Conservation (phyloP, 2,888 invertebrate species). For the Hanleya hanleyi region DNA sequence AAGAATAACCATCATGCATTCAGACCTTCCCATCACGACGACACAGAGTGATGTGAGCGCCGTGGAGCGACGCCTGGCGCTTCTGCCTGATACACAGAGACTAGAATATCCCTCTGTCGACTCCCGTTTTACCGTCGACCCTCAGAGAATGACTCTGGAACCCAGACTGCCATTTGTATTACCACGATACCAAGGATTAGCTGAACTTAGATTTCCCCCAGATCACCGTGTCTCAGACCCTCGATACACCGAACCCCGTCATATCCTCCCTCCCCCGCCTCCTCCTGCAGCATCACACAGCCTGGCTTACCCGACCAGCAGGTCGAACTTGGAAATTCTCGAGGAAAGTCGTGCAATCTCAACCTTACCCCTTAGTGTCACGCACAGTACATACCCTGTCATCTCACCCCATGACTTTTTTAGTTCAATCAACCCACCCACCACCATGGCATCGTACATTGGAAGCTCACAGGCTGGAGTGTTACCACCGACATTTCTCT, state of each 20-base stretch:
- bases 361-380: constrained; percentile 44
- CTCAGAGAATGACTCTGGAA: constrained; percentile 36
- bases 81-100: constrained; percentile 50
- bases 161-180: constrained; percentile 48
- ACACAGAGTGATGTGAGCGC: constrained; percentile 6
- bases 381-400: constrained; percentile 44
- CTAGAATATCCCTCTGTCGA: constrained; percentile 48
- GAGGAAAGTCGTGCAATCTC: constrained; percentile 60
- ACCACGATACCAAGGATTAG: constrained; percentile 39
- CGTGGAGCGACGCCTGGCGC: constrained; percentile 34
- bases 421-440: constrained; percentile 37
- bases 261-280: constrained; percentile 40
- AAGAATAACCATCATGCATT: constrained; percentile 1
- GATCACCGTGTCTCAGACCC: constrained; percentile 37
- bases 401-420: constrained; percentile 54
- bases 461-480: constrained; percentile 58
- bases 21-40: background rate
- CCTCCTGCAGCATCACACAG: constrained; percentile 40
- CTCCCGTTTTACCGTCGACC: constrained; percentile 31
- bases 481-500: constrained; percentile 65
- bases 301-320: constrained; percentile 48
- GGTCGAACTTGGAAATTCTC: constrained; percentile 57
- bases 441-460: constrained; percentile 52
- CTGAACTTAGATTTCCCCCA: background rate
- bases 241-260: constrained; percentile 45